Evolutionary conservation across 2,888 invertebrate species (phyloP).

Genomic region (Danaus chrysippus): DNA sequence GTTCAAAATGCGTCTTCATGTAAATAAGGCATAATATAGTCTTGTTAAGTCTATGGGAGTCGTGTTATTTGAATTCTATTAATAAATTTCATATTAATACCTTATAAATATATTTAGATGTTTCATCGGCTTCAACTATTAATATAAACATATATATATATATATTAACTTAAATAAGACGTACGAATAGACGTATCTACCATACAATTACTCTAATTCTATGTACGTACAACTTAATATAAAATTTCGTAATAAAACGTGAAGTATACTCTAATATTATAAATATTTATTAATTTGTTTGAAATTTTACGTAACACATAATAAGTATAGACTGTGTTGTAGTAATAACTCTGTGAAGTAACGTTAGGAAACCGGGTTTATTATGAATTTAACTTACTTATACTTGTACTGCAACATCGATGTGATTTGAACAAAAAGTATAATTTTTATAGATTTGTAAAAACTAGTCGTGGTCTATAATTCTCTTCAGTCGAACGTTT

Average conservation of each 20-base stretch:
- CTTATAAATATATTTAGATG: slow-evolving; percentile 25
- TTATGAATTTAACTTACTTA: too few species aligned
- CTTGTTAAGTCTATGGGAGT: slow-evolving; percentile 34
- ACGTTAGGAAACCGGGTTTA: too few species aligned
- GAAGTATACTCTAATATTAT: too few species aligned
- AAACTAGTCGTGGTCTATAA: slow-evolving; percentile 55
- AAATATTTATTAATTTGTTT: too few species aligned
- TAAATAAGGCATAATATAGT: slow-evolving; percentile 57
- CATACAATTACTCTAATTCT: slow-evolving; percentile 74
- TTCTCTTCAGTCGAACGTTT: slow-evolving; percentile 52
- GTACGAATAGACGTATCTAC: slow-evolving; percentile 59
- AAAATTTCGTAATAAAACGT: too few species aligned
- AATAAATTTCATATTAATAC: not conserved
- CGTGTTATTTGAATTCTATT: not conserved
- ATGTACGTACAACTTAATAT: slow-evolving; percentile 47
- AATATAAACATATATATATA: too few species aligned
- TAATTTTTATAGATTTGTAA: too few species aligned
- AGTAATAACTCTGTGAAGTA: too few species aligned
- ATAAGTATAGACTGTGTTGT: too few species aligned
- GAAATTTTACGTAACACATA: too few species aligned
- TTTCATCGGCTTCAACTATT: slow-evolving; percentile 59
- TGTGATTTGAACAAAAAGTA: too few species aligned
- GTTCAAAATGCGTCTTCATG: slow-evolving; percentile 57
- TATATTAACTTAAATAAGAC: slow-evolving; percentile 53
- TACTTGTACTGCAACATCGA: slow-evolving; percentile 22